Evolutionary conservation across 2,113 vertebrate genomes (phyloP).

Genomic region (Anoplopoma fimbria): DNA sequence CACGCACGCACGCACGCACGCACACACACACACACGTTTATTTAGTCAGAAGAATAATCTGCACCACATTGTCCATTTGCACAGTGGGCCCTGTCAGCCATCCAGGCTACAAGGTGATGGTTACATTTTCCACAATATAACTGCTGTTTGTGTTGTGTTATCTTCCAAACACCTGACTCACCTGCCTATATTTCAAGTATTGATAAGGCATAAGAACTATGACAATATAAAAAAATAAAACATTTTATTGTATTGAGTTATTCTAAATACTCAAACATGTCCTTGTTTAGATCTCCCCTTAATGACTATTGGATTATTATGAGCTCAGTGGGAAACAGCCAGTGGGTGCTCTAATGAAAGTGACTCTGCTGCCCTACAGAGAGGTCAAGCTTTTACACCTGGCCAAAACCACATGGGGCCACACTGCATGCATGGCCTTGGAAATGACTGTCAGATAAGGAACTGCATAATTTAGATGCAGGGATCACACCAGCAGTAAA

Average conservation of each 20-base stretch:
- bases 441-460: conserved; percentile 77
- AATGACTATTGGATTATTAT: conserved; percentile 55
- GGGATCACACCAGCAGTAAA: conserved; percentile 38
- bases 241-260: background rate
- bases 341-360: conserved; percentile 77
- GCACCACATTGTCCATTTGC: conserved; percentile 23
- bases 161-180: background rate
- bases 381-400: conserved; percentile 83
- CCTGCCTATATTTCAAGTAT: background rate
- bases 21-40: conserved; percentile 4
- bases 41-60: conserved; percentile 6
- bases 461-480: conserved; percentile 69
- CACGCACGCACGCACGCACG: too few species aligned
- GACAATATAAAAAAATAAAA: background rate
- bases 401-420: conserved; percentile 73
- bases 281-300: conserved; percentile 43
- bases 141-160: background rate
- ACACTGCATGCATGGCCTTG: conserved; percentile 68
- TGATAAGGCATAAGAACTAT: background rate
- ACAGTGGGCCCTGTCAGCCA: conserved; percentile 41
- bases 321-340: conserved; percentile 70
- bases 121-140: conserved; percentile 14
- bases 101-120: conserved; percentile 6
- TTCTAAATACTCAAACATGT: conserved; percentile 12
- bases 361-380: conserved; percentile 77